A percentile compares a stretch with the other conserved stretches of the same genome.
These are phyloP conservation scores for Nyleta sp. DNA, from an alignment of 2,888 invertebrate species.

Conservation along the genomic window DNA sequence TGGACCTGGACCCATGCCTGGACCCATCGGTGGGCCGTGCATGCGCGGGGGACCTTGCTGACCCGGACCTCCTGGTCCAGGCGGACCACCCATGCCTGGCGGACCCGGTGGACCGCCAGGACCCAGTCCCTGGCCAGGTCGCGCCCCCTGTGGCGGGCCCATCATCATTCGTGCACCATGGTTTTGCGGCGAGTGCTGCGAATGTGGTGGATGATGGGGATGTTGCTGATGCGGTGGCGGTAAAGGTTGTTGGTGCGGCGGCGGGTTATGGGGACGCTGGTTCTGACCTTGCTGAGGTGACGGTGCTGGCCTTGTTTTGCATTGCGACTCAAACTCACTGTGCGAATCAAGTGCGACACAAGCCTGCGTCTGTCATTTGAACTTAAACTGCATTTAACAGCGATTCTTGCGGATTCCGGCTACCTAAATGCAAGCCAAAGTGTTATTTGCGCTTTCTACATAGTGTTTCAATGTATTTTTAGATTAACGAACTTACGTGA, in stretches of 20 bases:
- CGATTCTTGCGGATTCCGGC: slow-evolving; percentile 23
- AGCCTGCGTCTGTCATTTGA: slow-evolving; percentile 31
- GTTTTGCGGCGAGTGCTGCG: slow-evolving; percentile 84
- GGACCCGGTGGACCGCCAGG: slow-evolving; percentile 80
- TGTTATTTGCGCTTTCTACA: slow-evolving; percentile 8
- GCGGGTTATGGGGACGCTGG: slow-evolving; percentile 84
- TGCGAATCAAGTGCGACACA: slow-evolving; percentile 23
- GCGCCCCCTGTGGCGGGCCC: slow-evolving; percentile 83
- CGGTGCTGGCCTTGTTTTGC: slow-evolving; percentile 93
- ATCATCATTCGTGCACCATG: slow-evolving; percentile 85
- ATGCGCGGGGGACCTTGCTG: slow-evolving; percentile 82
- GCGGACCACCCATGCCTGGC: slow-evolving; percentile 80
- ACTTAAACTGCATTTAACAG: slow-evolving; percentile 40
- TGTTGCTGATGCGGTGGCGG: slow-evolving; percentile 83
- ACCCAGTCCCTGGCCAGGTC: slow-evolving; percentile 83
- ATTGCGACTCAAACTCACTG: slow-evolving; percentile 97
- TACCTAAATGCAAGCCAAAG: slow-evolving; percentile 16
- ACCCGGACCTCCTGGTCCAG: slow-evolving; percentile 82
- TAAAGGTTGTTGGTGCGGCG: slow-evolving; percentile 82
- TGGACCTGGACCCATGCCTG: slow-evolving; percentile 81
- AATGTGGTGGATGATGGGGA: slow-evolving; percentile 83
- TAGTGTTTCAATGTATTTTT: slow-evolving; percentile 26
- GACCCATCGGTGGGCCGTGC: slow-evolving; percentile 83
- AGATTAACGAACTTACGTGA: slow-evolving; percentile 7
- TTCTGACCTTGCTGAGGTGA: slow-evolving; percentile 86